Conservation (phyloP, 2,113 vertebrate species). For the Calyptomena viridis region DNA sequence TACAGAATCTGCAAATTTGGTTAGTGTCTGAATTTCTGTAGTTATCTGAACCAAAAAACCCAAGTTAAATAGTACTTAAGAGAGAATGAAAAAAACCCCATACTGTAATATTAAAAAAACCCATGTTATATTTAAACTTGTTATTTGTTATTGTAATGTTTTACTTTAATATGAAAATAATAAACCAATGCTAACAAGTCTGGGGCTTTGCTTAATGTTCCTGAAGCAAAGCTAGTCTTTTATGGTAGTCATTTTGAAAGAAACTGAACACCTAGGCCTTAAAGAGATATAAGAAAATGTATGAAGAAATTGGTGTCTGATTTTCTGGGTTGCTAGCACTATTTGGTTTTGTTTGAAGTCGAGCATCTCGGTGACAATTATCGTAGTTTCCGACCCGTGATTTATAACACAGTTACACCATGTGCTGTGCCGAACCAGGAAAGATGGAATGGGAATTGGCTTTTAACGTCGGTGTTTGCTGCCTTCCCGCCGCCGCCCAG, state of each 20-base stretch:
- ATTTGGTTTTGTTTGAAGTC: not conserved
- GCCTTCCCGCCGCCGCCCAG: not conserved
- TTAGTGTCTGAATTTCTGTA: not conserved
- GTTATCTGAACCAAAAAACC: not conserved
- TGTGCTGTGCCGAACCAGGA: no score
- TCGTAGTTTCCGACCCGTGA: fast-evolving
- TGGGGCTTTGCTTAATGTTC: not conserved
- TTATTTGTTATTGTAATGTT: not conserved
- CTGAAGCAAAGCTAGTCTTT: not conserved
- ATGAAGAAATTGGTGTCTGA: not conserved
- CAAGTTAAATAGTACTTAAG: not conserved
- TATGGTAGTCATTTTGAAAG: not conserved
- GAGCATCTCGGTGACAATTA: fast-evolving
- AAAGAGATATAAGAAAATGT: not conserved
- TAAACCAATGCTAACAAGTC: not conserved
- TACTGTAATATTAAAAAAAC: not conserved
- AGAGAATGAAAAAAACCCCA: not conserved
- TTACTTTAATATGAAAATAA: not conserved
- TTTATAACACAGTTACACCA: fast-evolving
- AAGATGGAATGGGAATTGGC: fast-evolving
- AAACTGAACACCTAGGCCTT: not conserved
- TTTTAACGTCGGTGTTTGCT: fast-evolving
- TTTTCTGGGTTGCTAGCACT: fast-evolving
- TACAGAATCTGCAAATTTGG: not conserved
- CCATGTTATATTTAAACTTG: not conserved